Evolutionary conservation across 1,140 invertebrate species (phyloP).

Genomic region (Nylanderia fulva): DNA sequence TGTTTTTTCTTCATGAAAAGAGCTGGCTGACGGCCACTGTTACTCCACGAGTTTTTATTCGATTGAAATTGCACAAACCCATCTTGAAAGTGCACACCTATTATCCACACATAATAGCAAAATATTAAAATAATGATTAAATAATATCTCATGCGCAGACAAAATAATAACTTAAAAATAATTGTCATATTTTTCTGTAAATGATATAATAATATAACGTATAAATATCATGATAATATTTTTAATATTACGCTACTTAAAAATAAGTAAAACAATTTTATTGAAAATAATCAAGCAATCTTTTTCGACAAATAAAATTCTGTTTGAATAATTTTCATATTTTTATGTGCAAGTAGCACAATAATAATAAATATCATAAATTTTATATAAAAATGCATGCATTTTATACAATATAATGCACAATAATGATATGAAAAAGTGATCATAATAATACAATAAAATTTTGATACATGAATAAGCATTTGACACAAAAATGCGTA

Average conservation of each 20-base stretch:
- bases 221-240: not conserved
- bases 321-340: not conserved
- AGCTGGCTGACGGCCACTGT: not conserved
- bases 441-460: not conserved
- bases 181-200: not conserved
- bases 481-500: not conserved
- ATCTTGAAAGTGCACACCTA: not conserved
- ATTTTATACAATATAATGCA: not conserved
- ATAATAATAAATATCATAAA: not conserved
- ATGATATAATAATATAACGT: not conserved
- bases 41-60: constrained; percentile 7
- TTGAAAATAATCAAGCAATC: not conserved
- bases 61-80: constrained; percentile 30
- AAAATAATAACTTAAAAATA: not conserved
- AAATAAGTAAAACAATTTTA: not conserved
- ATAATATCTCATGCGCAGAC: not conserved
- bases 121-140: not conserved
- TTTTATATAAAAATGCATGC: not conserved
- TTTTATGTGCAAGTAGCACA: not conserved
- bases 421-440: not conserved
- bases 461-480: too few relatives aligned
- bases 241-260: not conserved
- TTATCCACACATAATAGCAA: not conserved
- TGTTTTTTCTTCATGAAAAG: constrained; percentile 5
- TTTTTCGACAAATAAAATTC: not conserved